A percentile compares a stretch with the other conserved stretches of the same genome.
phyloP scores from a whole-genome alignment of 2,113 vertebrate genomes.

The Hyperopisus bebe region DNA sequence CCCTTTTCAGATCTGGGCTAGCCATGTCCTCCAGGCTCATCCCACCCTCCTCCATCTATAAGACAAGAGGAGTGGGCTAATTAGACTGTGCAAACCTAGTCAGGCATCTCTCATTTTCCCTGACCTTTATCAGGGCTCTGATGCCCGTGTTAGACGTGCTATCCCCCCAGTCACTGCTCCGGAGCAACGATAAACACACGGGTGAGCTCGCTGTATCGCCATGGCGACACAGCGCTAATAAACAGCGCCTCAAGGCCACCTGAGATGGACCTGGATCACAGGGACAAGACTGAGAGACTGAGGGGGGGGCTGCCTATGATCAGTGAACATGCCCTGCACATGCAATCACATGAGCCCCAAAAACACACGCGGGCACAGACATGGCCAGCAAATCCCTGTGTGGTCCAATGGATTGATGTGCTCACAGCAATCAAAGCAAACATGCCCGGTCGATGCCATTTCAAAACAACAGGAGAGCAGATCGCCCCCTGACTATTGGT shows the following conservation, averaged over 20 bases:
- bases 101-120: conserved; percentile 53
- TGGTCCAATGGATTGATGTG: background rate
- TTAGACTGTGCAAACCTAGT: conserved; percentile 58
- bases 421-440: background rate
- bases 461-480: background rate
- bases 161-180: conserved; percentile 37
- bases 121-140: conserved; percentile 65
- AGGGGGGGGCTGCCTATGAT: background rate
- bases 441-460: background rate
- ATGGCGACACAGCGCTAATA: conserved; percentile 45
- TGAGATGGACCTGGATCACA: background rate
- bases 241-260: conserved; percentile 27
- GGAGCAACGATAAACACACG: conserved; percentile 50
- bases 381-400: background rate
- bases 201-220: conserved; percentile 45
- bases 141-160: conserved; percentile 53
- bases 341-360: background rate
- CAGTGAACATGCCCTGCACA: background rate
- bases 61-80: conserved; percentile 52
- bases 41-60: conserved; percentile 24
- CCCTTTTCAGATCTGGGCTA: background rate
- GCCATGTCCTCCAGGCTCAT: background rate
- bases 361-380: background rate
- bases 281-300: conserved; percentile 8
- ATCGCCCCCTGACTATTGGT: background rate